Evolutionary conservation across 1,140 invertebrate species (phyloP).

Genomic region (Drosophila littoralis): DNA sequence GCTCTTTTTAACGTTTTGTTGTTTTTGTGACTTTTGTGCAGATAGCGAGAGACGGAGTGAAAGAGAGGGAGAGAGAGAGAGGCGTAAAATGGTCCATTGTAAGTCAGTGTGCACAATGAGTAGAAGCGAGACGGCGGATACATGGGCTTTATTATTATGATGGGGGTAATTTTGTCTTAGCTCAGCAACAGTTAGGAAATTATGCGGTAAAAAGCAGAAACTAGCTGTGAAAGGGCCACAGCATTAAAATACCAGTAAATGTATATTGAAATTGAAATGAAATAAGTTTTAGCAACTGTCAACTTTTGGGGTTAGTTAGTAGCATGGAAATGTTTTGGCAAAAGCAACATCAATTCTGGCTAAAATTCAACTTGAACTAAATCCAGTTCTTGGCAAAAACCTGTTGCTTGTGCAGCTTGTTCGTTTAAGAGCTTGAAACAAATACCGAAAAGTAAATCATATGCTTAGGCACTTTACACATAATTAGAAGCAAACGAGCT

Average conservation of each 20-base stretch:
- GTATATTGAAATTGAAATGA: not conserved
- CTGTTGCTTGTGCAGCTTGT: slow-evolving; percentile 50
- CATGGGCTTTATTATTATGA: slow-evolving; percentile 20
- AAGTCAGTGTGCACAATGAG: slow-evolving; percentile 47
- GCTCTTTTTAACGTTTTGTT: slow-evolving; percentile 14
- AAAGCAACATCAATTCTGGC: slow-evolving; percentile 1
- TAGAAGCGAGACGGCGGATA: not conserved
- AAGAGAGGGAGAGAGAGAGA: slow-evolving; percentile 23
- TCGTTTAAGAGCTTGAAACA: slow-evolving; percentile 29
- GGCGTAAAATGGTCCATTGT: slow-evolving; percentile 73
- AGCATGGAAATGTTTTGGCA: not conserved
- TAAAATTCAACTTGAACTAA: slow-evolving; percentile 2
- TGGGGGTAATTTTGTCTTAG: slow-evolving; percentile 6
- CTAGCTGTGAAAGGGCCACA: too few relatives aligned
- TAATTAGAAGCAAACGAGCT: slow-evolving; percentile 60
- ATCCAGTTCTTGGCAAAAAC: slow-evolving; percentile 41
- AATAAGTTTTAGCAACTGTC: not conserved
- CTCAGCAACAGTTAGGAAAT: not conserved
- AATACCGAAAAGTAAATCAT: slow-evolving; percentile 68
- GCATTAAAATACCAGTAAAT: not conserved
- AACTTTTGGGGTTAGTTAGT: not conserved
- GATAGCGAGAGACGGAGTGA: slow-evolving; percentile 6
- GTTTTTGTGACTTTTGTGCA: slow-evolving; percentile 9
- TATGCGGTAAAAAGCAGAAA: not conserved
- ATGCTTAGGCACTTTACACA: slow-evolving; percentile 78